Evolutionary conservation across 23 tunicate genomes (phyloP).

Genomic region (Ascidia mentula): DNA sequence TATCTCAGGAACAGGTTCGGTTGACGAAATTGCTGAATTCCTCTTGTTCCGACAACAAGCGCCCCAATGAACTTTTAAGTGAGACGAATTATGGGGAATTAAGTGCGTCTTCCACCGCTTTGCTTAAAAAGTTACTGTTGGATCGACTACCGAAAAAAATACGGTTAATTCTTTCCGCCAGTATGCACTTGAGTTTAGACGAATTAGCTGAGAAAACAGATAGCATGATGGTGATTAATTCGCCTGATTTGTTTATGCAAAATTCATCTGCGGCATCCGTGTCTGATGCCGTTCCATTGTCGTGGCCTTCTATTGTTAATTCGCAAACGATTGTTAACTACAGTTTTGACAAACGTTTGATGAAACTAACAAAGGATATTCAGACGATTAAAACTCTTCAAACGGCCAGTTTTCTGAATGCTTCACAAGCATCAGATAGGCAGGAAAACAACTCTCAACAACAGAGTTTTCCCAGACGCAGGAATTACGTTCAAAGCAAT

Average conservation of each 20-base stretch:
- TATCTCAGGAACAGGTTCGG: neutral
- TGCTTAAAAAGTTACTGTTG: neutral
- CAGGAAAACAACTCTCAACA: no score
- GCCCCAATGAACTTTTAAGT: neutral
- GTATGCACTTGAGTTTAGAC: neutral
- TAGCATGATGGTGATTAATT: neutral
- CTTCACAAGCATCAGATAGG: no score
- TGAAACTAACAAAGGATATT: no score
- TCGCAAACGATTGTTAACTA: no score
- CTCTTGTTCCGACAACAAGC: neutral
- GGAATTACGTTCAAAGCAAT: no score
- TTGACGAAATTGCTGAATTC: neutral
- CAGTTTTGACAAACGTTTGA: no score
- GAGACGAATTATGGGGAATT: conserved; percentile 1
- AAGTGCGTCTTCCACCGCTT: neutral
- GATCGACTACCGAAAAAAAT: neutral
- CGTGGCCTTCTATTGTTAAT: no score
- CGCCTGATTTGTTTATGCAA: neutral
- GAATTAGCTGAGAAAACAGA: neutral
- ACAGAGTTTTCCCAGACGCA: no score
- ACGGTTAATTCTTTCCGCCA: neutral
- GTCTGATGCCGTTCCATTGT: no score
- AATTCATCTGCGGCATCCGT: no score
- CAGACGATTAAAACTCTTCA: no score
- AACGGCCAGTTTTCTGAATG: no score